These are phyloP conservation scores for Odontamblyopus rebecca DNA, from an alignment of 2,797 vertebrate genomes.

Conservation along the genomic window DNA sequence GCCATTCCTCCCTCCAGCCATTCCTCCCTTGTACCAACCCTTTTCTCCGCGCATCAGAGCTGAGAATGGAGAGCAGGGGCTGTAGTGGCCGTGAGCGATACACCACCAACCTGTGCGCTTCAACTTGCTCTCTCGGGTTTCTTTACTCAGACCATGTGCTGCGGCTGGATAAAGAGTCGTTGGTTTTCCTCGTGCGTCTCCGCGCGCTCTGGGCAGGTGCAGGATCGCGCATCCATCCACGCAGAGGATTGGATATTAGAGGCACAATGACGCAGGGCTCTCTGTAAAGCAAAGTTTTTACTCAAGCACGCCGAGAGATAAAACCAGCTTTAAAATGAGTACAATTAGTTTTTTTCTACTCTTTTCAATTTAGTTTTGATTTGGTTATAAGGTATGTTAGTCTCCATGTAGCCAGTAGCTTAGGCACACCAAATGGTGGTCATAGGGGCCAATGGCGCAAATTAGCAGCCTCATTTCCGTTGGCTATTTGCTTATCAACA, in stretches of 20 bases:
- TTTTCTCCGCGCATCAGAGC: slow-evolving; percentile 40
- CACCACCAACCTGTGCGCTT: slow-evolving; percentile 38
- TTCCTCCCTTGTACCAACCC: slow-evolving; percentile 66
- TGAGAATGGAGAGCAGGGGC: slow-evolving; percentile 9
- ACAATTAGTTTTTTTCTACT: no score
- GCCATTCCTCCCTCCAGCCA: slow-evolving; percentile 72
- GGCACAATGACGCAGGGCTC: slow-evolving; percentile 40
- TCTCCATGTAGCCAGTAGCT: no score
- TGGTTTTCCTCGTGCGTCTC: slow-evolving; percentile 20
- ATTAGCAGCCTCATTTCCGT: no score
- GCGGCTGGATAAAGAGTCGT: slow-evolving; percentile 25
- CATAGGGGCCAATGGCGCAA: no score
- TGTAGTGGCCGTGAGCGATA: slow-evolving; percentile 26
- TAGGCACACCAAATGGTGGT: no score
- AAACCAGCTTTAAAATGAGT: not conserved
- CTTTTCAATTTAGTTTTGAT: not conserved
- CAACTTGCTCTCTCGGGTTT: slow-evolving; percentile 12
- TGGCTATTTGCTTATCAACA: no score
- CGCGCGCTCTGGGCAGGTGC: slow-evolving; percentile 61
- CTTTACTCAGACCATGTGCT: slow-evolving; percentile 22
- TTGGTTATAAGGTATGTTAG: not conserved
- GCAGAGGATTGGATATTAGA: slow-evolving; percentile 45
- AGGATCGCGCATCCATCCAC: slow-evolving; percentile 24
- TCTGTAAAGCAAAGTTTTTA: slow-evolving; percentile 14
- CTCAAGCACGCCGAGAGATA: not conserved